Evolutionary conservation across 2,113 vertebrate species (phyloP).

Genomic region (Mobula hypostoma): DNA sequence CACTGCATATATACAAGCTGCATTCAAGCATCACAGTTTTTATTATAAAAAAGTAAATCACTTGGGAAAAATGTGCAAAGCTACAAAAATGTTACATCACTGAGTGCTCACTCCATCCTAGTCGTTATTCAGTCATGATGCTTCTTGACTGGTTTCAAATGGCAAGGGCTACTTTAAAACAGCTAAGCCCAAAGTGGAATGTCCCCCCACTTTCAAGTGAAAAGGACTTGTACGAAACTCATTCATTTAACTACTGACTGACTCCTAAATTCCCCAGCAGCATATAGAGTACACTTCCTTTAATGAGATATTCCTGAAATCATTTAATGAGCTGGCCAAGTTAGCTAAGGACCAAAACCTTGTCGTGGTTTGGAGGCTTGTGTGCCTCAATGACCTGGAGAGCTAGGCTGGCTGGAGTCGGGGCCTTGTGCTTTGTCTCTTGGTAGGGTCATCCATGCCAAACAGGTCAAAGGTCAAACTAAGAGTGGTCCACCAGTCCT

Average conservation of each 20-base stretch:
- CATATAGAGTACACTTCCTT: background rate
- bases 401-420: too few relatives aligned
- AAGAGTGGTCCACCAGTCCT: too few relatives aligned
- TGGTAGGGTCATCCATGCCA: too few relatives aligned
- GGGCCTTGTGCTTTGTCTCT: too few relatives aligned
- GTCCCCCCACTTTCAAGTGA: background rate
- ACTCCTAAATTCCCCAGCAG: background rate
- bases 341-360: background rate
- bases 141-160: background rate
- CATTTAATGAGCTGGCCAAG: background rate
- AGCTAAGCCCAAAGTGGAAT: background rate
- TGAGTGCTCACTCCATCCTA: background rate
- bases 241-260: background rate
- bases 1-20: background rate
- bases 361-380: too few relatives aligned
- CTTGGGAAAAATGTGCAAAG: background rate
- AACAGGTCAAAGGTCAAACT: too few relatives aligned
- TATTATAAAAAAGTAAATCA: background rate
- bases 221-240: background rate
- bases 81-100: background rate
- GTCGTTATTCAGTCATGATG: background rate
- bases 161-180: background rate
- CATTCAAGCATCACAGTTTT: background rate
- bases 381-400: too few relatives aligned
- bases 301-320: slow-evolving; percentile 3